Evolutionary conservation across 2,888 invertebrate species (phyloP), one percentile per base, ranked within the genome.

Genomic region (Orchestes rusci): DNA sequence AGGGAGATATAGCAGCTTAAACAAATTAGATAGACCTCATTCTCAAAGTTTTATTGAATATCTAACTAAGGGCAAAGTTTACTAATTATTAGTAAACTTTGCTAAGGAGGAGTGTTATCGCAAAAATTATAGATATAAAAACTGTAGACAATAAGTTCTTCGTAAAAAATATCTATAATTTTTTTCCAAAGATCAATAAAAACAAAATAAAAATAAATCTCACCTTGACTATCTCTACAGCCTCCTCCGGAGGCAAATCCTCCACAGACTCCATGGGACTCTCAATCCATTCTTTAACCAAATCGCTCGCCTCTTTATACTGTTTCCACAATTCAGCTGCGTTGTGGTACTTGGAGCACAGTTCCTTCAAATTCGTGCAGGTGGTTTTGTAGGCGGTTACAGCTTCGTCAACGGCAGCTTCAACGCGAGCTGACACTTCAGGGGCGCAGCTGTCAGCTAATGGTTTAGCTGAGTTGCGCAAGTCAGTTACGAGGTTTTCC

Each of bases 261-360:
- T 79, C 79, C 42, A 84, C 76, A 38, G 74, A 74, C 54, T 81
- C 80, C 74, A 86, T 82, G 66, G 84, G 83, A 60, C 78, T 76
- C 63, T 87, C 85, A 31, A 82, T 77, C 76, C 83, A 87, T 54
- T 76, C 77, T 52, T 82, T 78, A 48, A 89, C 82, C 18, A 82
- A 76, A 32, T 82, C 83, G 43, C 84, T 82, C 5, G 87, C 84
- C 64, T 85, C 84, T 28, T 81, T 76, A 71, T 89, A 89, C 48
- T 80, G 77, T 60, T 80, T 75, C 89, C 89, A 89, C 46, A 89
- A 74, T 36, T 81, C 79, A 43, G 87, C 85, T 3, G 88, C 89
- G 63, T 82, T 79, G 64, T 86, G 82, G 71, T 89, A 89, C 58
- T 81, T 74, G 57, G 68, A 80, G 66, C 85, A 86, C 55, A 89